Evolutionary conservation across 2,888 invertebrate genomes (phyloP).

Genomic region (Mythimna ferrago): DNA sequence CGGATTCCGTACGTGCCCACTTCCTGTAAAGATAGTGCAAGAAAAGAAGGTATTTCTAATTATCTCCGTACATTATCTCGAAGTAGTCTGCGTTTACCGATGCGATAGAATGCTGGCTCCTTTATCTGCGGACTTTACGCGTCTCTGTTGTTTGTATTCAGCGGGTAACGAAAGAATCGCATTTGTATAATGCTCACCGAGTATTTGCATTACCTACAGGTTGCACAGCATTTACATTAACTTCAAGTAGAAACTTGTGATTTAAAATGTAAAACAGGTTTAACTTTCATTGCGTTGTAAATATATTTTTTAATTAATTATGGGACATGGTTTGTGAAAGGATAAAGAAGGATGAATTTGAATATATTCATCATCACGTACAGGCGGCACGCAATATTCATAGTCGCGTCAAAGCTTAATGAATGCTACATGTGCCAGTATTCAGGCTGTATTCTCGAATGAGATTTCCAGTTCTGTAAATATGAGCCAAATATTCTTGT

Average conservation of each 20-base stretch:
- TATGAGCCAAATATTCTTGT: slow-evolving; percentile 18
- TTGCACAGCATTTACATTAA: slow-evolving; percentile 54
- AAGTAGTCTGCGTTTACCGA: slow-evolving; percentile 26
- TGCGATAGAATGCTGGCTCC: slow-evolving; percentile 44
- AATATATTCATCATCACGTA: slow-evolving; percentile 54
- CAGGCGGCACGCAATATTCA: slow-evolving; percentile 47
- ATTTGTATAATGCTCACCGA: slow-evolving; percentile 49
- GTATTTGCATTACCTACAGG: slow-evolving; percentile 49
- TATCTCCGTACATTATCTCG: slow-evolving; percentile 68
- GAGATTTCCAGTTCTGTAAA: slow-evolving; percentile 23
- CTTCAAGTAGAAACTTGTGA: slow-evolving; percentile 54
- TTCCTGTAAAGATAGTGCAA: slow-evolving; percentile 69
- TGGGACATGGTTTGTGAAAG: slow-evolving; percentile 27
- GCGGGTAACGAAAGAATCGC: slow-evolving; percentile 51
- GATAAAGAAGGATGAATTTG: slow-evolving; percentile 31
- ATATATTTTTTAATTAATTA: slow-evolving; percentile 47
- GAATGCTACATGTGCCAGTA: slow-evolving; percentile 41
- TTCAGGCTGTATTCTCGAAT: slow-evolving; percentile 34
- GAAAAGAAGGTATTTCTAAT: slow-evolving; percentile 75
- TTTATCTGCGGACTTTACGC: slow-evolving; percentile 46
- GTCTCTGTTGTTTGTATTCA: slow-evolving; percentile 52
- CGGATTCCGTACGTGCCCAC: slow-evolving; percentile 76
- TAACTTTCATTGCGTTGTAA: slow-evolving; percentile 52
- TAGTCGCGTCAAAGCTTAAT: slow-evolving; percentile 53
- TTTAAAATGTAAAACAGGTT: slow-evolving; percentile 58